These are phyloP conservation scores for Arremon brunneinucha DNA, from an alignment of 2,797 vertebrate species.

Conservation along the genomic window DNA sequence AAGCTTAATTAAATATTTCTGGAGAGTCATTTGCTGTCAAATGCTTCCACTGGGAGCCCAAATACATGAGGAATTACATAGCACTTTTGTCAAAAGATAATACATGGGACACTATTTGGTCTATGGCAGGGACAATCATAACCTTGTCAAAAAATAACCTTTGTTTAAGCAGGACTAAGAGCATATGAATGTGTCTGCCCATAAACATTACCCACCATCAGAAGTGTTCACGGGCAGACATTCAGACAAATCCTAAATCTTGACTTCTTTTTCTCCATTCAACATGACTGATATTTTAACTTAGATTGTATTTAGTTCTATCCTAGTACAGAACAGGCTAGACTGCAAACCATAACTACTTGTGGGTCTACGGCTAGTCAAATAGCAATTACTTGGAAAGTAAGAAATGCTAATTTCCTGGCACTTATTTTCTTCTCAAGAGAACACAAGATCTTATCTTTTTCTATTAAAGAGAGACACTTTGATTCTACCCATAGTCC, in stretches of 20 bases:
- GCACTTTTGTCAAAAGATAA: background rate
- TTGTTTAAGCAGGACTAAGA: background rate
- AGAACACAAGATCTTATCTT: background rate
- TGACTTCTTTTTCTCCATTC: background rate
- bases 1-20: background rate
- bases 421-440: background rate
- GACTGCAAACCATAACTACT: background rate
- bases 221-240: background rate
- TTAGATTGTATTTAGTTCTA: background rate
- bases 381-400: background rate
- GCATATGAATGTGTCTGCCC: background rate
- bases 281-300: background rate
- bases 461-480: background rate
- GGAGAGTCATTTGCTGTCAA: background rate
- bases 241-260: background rate
- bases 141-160: background rate
- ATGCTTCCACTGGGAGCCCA: background rate
- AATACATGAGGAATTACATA: background rate
- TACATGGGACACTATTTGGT: background rate
- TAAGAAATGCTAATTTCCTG: background rate
- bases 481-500: background rate
- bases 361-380: background rate
- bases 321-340: background rate
- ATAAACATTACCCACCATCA: background rate
- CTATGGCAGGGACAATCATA: background rate